Base-by-base conservation (phyloP, 2,797 vertebrate species). In the Caiman crocodilus region DNA sequence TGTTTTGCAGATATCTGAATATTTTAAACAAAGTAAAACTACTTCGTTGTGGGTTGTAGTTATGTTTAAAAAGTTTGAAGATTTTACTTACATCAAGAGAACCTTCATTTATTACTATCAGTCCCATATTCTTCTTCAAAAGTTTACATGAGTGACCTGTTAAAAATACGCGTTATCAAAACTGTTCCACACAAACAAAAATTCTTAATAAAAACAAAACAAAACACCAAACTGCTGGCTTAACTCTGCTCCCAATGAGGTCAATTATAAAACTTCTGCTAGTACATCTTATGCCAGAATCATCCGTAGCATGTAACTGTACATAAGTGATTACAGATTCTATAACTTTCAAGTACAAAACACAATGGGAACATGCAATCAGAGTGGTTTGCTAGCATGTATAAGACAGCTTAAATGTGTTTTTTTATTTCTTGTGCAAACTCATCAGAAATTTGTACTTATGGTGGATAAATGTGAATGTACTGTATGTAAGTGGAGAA, bases 111-210 rank as follows among this genome's bases (percentile, higher is more conserved):
- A 99, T 99, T 95, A 99, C 99, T 65, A 99, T 98, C 97, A 99
- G 98, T 71, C 99, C 99, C 99, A 99, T 99, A 97, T 99, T 99
- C 98, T 99, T 99, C 89, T 98, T 99, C 96, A 99, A 96, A 60
- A 99, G 98, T 97, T 99, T 99, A 98, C 99, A 99, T 76, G 99
- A 99, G 97, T 99, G 99, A 96, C 99, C 99, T 99, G 64, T 76
- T 76, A 81, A 63, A 85, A 96, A 96, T 64, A 58, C 60, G 79
- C 73, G 18, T 65, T 90, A 88, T 73, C 6, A 93, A 94, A 87
- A 61, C 0, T 6, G 2, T 81, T 93, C 32, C 16, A 79, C 28
- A 79, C 85, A 84, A 32, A 42, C 7, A 42, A 42, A 42, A 42
- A 42, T 8, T 8, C 7, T 42, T 42, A 42, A 42, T 42, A 42